Evolutionary conservation across 2,797 vertebrate genomes (phyloP), one percentile per base, ranked within the genome.

Genomic region (Nannoperca australis): DNA sequence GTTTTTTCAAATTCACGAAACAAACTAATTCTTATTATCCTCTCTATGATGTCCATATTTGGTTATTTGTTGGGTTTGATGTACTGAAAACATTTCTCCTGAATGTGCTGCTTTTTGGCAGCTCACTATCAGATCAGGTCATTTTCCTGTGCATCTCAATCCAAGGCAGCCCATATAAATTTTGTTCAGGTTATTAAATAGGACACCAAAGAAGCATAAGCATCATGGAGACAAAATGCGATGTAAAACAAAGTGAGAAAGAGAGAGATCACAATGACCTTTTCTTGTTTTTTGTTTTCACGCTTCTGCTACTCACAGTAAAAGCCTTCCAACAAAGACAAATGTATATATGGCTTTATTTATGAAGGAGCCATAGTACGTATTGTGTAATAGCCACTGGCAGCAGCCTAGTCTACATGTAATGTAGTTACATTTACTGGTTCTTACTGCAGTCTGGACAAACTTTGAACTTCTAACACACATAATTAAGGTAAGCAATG

Each of bases 261-360:
- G 15, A n/a, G 59, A 44, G 27, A 50, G 18, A 70, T 76, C 14
- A 59, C 54, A 36, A 63, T 56, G 34, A 51, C 34, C 42, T 61
- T 76, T 56, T 58, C 34, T 72, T 38, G 3, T 44, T 24, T 14
- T 70, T 72, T 38, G 3, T 36, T 24, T 14, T 70, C 27, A 36
- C 17, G 9, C 17, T 42, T 5, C 51, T 65, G 30, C 17, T 64
- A 15, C 17, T 71, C n/a, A 49, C 20, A 32, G 7, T 18, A 34
- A 59, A 59, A 49, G 24, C 34, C 56, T 56, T 68, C 5, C 17
- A 54, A 24, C 32, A 49, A 42, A 22, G 50, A 62, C 6, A 44
- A 14, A 55, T n/a, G 22, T 8, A 24, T 20, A 38, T 27, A 9
- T 40, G 32, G 10, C 20, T 68, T 63, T 47, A 47, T 30, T 9